These are phyloP conservation scores for Drosophila eohydei DNA, from an alignment of 2,888 invertebrate genomes.

Conservation along the genomic window DNA sequence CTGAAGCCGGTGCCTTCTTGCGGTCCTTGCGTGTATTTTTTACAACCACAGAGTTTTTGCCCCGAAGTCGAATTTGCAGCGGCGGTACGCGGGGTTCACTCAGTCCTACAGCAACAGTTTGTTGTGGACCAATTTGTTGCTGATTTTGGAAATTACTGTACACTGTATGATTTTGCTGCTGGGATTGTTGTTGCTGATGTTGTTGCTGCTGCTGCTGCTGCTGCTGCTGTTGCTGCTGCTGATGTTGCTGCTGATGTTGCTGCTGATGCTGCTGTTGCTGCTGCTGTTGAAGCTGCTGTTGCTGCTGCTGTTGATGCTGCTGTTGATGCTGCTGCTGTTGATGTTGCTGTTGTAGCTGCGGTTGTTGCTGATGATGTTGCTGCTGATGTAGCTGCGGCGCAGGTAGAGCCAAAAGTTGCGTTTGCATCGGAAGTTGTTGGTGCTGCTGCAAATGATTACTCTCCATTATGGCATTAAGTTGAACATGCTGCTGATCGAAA, in stretches of 20 bases:
- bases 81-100: conserved; percentile 95
- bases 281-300: conserved; percentile 30
- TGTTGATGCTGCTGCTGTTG: conserved; percentile 29
- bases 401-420: conserved; percentile 50
- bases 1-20: conserved; percentile 84
- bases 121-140: conserved; percentile 39
- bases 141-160: conserved; percentile 52
- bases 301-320: conserved; percentile 27
- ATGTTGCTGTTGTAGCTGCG: conserved; percentile 23
- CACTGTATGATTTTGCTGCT: conserved; percentile 45
- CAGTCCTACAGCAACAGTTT: conserved; percentile 52
- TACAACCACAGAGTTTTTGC: conserved; percentile 92
- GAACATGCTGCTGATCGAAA: conserved; percentile 48
- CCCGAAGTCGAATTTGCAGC: conserved; percentile 92
- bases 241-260: conserved; percentile 32
- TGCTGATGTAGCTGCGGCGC: conserved; percentile 29
- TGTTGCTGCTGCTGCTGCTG: conserved; percentile 38
- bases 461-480: conserved; percentile 53
- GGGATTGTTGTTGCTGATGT: conserved; percentile 30
- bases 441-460: conserved; percentile 50
- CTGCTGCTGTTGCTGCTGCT: conserved; percentile 31
- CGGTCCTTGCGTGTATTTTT: conserved; percentile 91
- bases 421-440: conserved; percentile 57
- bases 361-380: conserved; percentile 42
- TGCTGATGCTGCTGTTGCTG: conserved; percentile 34